A percentile compares a stretch with the other conserved stretches of the same genome.
Conservation (phyloP, 2,113 vertebrate species). For the Corythaeola cristata region DNA sequence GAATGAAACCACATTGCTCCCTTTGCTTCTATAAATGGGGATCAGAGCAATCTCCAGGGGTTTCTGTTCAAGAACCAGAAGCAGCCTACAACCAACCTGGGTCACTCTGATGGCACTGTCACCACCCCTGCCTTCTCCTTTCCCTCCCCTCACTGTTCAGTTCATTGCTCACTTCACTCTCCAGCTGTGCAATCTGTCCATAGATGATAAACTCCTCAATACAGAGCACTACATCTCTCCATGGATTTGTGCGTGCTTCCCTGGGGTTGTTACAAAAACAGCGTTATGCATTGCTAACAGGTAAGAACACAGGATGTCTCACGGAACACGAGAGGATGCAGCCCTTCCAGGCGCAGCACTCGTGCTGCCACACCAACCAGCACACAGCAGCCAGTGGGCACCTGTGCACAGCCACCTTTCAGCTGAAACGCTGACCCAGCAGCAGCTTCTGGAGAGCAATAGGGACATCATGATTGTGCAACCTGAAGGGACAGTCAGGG, state of each 20-base stretch:
- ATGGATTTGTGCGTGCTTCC: background rate
- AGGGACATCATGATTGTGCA: background rate
- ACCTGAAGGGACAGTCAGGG: background rate
- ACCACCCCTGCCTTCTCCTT: background rate
- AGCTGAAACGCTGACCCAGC: background rate
- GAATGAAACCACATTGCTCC: background rate
- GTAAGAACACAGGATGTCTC: background rate
- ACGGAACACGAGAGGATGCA: background rate
- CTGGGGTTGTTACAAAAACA: background rate
- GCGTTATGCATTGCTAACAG: background rate
- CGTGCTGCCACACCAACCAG: background rate
- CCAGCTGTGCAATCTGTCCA: background rate
- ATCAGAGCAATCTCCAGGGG: background rate
- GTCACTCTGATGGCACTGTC: background rate
- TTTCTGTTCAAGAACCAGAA: background rate
- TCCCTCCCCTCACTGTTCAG: background rate
- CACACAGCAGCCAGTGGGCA: background rate
- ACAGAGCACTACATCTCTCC: background rate
- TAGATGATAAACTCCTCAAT: background rate
- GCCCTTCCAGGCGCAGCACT: background rate
- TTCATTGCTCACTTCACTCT: background rate
- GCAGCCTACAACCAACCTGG: background rate
- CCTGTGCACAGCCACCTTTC: background rate
- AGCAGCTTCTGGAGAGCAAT: background rate
- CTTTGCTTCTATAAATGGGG: background rate